Base-by-base conservation (phyloP, 2,113 vertebrate species). In the Manacus vitellinus region DNA sequence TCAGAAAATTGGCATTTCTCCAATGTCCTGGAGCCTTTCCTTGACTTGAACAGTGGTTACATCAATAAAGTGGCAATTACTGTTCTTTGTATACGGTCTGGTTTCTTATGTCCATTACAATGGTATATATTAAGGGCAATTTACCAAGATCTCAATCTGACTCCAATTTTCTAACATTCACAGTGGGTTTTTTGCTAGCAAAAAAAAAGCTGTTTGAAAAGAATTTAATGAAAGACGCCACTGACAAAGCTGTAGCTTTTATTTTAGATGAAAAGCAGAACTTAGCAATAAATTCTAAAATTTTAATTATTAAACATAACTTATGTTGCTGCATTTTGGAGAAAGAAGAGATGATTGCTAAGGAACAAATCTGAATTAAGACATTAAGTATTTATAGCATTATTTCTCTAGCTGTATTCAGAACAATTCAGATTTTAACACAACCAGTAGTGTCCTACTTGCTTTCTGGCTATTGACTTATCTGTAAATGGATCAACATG, bases 251-350 rank as follows among this genome's bases (percentile, higher is more conserved):
- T 44, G 30, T 47, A 92, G 44, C 11, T 83, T 23, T 82, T 88
- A 79, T 61, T 94, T 92, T 66, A 83, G 49, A 92, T n/a, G 14
- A 93, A 95, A 93, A 84, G n/a, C 31, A 92, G 37, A 78, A 30
- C 12, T 65, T 49, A 28, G 55, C 11, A 63, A 73, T 81, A 66
- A 95, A 88, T 27, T 78, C n/a, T 92, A 75, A 81, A 93, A 74
- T 84, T 80, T 93, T 80, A 92, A 86, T 94, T 81, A 95, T 95
- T 94, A 74, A 96, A 71, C 46, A 88, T 54, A 66, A 93, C 14
- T 95, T 74, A 47, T 49, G 31, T 24, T 86, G 35, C 56, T 86
- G 43, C 55, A 41, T 72, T 90, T 96, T 85, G 81, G 67, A 80
- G 37, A 65, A 78, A 80, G 59, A 15, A 59, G 35, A 74, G 39